A percentile compares a stretch with the other conserved stretches of the same genome.
phyloP scores from a whole-genome alignment of 2,113 vertebrate species.

The Pampusana beccarii region DNA sequence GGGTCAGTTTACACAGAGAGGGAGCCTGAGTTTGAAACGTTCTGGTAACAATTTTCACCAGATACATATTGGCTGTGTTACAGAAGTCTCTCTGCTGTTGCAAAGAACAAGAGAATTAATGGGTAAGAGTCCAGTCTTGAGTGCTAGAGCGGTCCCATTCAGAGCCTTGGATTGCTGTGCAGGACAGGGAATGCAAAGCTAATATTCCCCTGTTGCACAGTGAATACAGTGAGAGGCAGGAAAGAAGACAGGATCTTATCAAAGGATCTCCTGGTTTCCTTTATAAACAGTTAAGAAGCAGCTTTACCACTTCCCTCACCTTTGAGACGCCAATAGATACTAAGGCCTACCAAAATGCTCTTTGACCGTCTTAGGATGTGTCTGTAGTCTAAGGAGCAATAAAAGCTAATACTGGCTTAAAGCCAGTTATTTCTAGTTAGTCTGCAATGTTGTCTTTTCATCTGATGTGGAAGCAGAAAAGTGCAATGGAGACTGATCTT shows the following conservation, averaged over 20 bases:
- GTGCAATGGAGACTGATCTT: background rate
- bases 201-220: background rate
- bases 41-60: conserved; percentile 28
- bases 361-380: background rate
- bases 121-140: background rate
- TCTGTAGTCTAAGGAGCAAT: background rate
- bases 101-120: background rate
- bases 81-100: background rate
- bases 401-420: background rate
- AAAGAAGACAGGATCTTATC: conserved; percentile 49
- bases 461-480: background rate
- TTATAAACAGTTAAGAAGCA: conserved; percentile 17
- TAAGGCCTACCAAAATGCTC: background rate
- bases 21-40: conserved; percentile 28
- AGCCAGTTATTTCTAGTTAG: conserved; percentile 10
- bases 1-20: background rate
- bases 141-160: background rate
- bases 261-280: conserved; percentile 43
- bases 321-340: background rate
- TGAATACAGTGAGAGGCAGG: conserved; percentile 33
- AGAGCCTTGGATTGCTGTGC: background rate
- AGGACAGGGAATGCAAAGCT: background rate
- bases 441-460: background rate
- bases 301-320: background rate
- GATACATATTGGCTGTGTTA: conserved; percentile 15